Evolutionary conservation across 2,113 vertebrate species (phyloP).

Genomic region (Tupaia chinensis): DNA sequence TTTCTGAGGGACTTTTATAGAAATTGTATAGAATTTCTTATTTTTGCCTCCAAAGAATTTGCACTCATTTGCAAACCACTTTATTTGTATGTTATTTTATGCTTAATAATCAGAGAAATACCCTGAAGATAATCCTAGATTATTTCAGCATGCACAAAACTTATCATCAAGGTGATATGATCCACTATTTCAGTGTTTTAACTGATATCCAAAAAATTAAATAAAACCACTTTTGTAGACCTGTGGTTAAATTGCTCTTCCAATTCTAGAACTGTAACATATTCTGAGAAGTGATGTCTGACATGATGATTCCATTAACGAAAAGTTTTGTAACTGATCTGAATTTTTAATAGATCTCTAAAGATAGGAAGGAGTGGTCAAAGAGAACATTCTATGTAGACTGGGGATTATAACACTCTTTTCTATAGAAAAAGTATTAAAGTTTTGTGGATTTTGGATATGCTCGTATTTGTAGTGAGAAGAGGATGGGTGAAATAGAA

Average conservation of each 20-base stretch:
- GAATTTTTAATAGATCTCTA: background rate
- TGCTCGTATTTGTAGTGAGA: conserved; percentile 29
- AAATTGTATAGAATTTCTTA: background rate
- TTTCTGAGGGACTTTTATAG: background rate
- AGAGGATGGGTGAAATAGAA: background rate
- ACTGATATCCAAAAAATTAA: background rate
- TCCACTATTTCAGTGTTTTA: background rate
- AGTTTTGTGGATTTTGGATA: conserved; percentile 43
- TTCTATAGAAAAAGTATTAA: conserved; percentile 49
- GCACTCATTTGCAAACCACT: background rate
- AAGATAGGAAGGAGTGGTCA: background rate
- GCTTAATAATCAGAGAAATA: background rate
- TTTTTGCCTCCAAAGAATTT: conserved; percentile 38
- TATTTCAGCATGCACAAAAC: conserved; percentile 11
- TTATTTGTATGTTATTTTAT: conserved; percentile 35
- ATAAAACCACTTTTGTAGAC: background rate
- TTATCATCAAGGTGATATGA: background rate
- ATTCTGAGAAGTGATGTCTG: background rate
- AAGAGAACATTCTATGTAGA: background rate
- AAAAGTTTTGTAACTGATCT: conserved; percentile 26
- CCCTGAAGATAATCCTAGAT: background rate
- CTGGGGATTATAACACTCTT: background rate
- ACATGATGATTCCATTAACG: background rate
- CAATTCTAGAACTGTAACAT: background rate
- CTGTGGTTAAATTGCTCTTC: background rate